Evolutionary conservation across 1,140 invertebrate species (phyloP).

Genomic region (Latrodectus geometricus): DNA sequence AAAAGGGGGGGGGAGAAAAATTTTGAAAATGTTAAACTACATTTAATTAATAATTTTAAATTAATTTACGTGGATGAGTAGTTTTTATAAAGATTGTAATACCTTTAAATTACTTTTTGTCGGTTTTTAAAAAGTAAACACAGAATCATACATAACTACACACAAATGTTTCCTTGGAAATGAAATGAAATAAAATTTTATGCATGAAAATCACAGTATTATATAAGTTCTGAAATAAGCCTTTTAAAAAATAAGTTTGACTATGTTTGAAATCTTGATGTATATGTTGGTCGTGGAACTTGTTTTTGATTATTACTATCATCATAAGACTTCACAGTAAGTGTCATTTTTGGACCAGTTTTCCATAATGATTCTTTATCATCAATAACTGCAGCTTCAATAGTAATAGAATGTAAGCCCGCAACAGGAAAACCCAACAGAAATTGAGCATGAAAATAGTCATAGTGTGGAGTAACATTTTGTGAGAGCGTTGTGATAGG

Average conservation of each 20-base stretch:
- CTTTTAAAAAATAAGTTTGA: neutral
- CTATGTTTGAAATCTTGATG: conserved; percentile 38
- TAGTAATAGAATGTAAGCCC: conserved; percentile 74
- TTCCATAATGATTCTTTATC: conserved; percentile 80
- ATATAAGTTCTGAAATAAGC: neutral
- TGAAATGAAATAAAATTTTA: neutral
- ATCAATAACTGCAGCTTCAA: conserved; percentile 81
- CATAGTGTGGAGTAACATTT: conserved; percentile 79
- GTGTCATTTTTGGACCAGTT: conserved; percentile 77
- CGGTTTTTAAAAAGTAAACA: too few relatives aligned
- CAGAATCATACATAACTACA: too few relatives aligned
- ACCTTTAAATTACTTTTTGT: too few relatives aligned
- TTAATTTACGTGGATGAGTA: too few relatives aligned
- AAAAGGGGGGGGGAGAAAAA: too few relatives aligned
- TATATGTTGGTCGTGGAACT: conserved; percentile 7
- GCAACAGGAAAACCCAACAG: conserved; percentile 74
- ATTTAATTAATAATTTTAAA: too few relatives aligned
- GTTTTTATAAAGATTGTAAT: too few relatives aligned
- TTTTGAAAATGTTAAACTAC: too few relatives aligned
- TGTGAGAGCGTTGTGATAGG: conserved; percentile 72
- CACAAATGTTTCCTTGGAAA: neutral
- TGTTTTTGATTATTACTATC: conserved; percentile 69
- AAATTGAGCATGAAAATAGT: conserved; percentile 85
- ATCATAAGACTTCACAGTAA: conserved; percentile 80
- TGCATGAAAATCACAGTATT: neutral